phyloP scores from a whole-genome alignment of 1,140 invertebrate genomes.

The Helicorthomorpha holstii region DNA sequence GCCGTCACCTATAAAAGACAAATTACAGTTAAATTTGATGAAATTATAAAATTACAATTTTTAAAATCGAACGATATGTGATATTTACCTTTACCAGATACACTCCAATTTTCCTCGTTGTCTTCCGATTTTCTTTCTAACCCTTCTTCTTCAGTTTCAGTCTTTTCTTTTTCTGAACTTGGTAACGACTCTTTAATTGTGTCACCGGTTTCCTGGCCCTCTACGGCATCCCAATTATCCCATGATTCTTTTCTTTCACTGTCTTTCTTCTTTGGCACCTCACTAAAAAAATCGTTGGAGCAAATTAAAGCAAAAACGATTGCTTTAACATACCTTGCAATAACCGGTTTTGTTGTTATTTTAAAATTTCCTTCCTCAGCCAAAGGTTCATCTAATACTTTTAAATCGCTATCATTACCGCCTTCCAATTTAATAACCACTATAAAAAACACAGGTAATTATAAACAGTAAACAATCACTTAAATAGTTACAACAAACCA shows the following conservation, averaged over 20 bases:
- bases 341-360: slow-evolving; percentile 18
- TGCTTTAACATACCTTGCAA: too few species aligned
- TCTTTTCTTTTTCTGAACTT: slow-evolving; percentile 19
- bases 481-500: too few species aligned
- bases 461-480: neutral
- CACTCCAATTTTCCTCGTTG: too few species aligned
- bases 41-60: too few species aligned
- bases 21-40: neutral
- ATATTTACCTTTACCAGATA: too few species aligned
- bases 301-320: too few species aligned
- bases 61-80: neutral
- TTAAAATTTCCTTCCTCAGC: slow-evolving; percentile 11
- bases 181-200: slow-evolving; percentile 15
- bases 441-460: slow-evolving; percentile 9
- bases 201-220: slow-evolving; percentile 13
- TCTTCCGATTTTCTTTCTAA: too few species aligned
- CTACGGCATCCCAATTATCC: slow-evolving; percentile 13
- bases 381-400: slow-evolving; percentile 45
- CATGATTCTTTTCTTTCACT: slow-evolving; percentile 8
- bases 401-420: slow-evolving; percentile 85
- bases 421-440: slow-evolving; percentile 95
- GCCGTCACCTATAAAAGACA: neutral
- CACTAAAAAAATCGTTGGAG: too few species aligned
- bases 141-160: slow-evolving; percentile 20
- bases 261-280: neutral